Conservation (phyloP, 2,113 vertebrate species). For the Sceloporus undulatus region DNA sequence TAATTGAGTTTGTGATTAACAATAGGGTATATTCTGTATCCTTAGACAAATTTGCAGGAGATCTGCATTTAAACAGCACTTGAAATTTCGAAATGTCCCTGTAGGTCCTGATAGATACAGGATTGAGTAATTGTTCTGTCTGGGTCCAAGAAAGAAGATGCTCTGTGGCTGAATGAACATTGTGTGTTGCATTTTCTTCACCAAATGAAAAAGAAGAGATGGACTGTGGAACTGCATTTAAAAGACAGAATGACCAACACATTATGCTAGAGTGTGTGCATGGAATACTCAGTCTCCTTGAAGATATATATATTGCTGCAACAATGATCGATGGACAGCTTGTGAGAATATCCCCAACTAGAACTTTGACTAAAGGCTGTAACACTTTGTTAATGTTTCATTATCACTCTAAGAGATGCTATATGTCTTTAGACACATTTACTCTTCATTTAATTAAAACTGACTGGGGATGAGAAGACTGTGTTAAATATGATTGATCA, state of each 20-base stretch:
- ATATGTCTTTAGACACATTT: slow-evolving; percentile 12
- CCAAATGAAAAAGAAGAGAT: slow-evolving; percentile 7
- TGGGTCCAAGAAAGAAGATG: neutral
- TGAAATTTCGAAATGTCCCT: neutral
- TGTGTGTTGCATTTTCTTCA: neutral
- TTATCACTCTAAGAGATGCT: slow-evolving; percentile 18
- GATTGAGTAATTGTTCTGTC: slow-evolving; percentile 5
- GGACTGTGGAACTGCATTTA: neutral
- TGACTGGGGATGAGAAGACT: slow-evolving; percentile 2
- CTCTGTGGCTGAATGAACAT: neutral
- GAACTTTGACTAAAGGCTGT: neutral
- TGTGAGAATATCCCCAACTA: neutral
- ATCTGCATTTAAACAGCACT: neutral
- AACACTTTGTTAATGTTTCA: slow-evolving; percentile 31
- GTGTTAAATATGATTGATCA: slow-evolving; percentile 24
- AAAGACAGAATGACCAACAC: slow-evolving; percentile 8
- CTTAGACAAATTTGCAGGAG: neutral
- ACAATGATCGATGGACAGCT: neutral
- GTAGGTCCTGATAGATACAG: slow-evolving; percentile 3
- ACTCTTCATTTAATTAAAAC: slow-evolving; percentile 27
- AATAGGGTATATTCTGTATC: too few relatives aligned
- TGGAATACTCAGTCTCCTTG: slow-evolving; percentile 40
- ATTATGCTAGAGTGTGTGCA: slow-evolving; percentile 1
- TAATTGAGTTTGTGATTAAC: neutral
- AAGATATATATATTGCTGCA: neutral